A percentile compares a stretch with the other conserved stretches of the same genome.
phyloP scores from a whole-genome alignment of 1,140 invertebrate species.

The Cotesia vestalis region DNA sequence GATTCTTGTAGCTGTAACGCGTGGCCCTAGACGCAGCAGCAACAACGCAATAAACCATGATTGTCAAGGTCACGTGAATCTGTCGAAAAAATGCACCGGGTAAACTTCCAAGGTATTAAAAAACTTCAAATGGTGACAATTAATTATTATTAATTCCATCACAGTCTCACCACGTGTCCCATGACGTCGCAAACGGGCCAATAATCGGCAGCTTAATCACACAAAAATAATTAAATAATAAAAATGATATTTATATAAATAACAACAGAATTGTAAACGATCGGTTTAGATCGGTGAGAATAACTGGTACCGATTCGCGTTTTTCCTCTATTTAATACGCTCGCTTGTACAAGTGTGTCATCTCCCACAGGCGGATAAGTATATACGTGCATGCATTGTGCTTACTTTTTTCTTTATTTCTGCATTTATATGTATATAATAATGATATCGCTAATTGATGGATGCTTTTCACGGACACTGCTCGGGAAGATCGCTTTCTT shows the following conservation, averaged over 20 bases:
- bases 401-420: conserved; percentile 3
- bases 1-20: conserved; percentile 17
- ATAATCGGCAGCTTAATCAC: too few relatives aligned
- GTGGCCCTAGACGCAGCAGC: background rate
- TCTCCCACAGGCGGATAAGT: conserved; percentile 24
- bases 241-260: background rate
- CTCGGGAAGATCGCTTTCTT: conserved; percentile 28
- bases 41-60: background rate
- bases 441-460: background rate
- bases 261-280: background rate
- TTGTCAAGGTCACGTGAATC: conserved; percentile 29
- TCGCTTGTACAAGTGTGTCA: conserved; percentile 37
- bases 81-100: conserved; percentile 26
- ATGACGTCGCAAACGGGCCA: conserved; percentile 5
- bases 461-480: conserved; percentile 16
- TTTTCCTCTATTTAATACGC: conserved; percentile 43
- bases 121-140: background rate
- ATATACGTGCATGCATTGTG: background rate
- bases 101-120: conserved; percentile 15
- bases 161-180: conserved; percentile 32
- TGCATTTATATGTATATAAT: too few relatives aligned
- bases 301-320: conserved; percentile 29
- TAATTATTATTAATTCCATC: background rate
- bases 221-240: background rate
- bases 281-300: conserved; percentile 16